These are phyloP conservation scores for Euproctis similis DNA, from an alignment of 2,888 invertebrate genomes.

Conservation along the genomic window DNA sequence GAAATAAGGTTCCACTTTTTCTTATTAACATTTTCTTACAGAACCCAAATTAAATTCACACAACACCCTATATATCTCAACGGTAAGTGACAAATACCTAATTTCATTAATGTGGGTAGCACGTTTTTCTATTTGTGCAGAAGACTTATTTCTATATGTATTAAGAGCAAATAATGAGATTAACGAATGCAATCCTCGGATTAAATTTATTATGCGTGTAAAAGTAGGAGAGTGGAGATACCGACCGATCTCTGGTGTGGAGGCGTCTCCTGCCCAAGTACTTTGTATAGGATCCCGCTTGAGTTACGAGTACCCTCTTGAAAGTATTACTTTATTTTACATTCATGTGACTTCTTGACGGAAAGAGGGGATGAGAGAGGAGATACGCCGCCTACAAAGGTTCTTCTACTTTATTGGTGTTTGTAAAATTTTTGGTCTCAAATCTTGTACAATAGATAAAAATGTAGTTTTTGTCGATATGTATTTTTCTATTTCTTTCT, in stretches of 20 bases:
- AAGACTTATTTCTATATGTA: conserved; percentile 8
- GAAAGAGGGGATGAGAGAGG: too few relatives aligned
- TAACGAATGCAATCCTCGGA: conserved; percentile 29
- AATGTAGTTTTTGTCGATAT: too few relatives aligned
- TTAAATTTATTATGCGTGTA: conserved; percentile 32
- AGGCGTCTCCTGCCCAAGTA: conserved; percentile 6
- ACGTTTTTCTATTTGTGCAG: too few relatives aligned
- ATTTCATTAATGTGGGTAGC: not conserved
- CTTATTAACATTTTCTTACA: too few relatives aligned
- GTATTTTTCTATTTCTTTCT: too few relatives aligned
- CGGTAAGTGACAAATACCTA: conserved; percentile 1
- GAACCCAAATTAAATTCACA: too few relatives aligned
- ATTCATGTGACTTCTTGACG: conserved; percentile 2
- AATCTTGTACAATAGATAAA: too few relatives aligned
- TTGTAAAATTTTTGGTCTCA: too few relatives aligned
- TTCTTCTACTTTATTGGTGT: too few relatives aligned
- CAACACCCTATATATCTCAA: not conserved
- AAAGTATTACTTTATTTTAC: conserved; percentile 18
- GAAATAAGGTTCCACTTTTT: too few relatives aligned
- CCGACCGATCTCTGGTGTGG: conserved; percentile 22
- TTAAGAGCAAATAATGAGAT: conserved; percentile 28
- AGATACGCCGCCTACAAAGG: too few relatives aligned
- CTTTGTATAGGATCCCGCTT: conserved; percentile 25
- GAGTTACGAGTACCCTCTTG: conserved; percentile 26
- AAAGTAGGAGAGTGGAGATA: conserved; percentile 24